A percentile compares a stretch with the other conserved stretches of the same genome.
Evolutionary conservation across 53 echinoderm and acorn worm species (phyloP).

Genomic region (Hippasteria phrygiana): DNA sequence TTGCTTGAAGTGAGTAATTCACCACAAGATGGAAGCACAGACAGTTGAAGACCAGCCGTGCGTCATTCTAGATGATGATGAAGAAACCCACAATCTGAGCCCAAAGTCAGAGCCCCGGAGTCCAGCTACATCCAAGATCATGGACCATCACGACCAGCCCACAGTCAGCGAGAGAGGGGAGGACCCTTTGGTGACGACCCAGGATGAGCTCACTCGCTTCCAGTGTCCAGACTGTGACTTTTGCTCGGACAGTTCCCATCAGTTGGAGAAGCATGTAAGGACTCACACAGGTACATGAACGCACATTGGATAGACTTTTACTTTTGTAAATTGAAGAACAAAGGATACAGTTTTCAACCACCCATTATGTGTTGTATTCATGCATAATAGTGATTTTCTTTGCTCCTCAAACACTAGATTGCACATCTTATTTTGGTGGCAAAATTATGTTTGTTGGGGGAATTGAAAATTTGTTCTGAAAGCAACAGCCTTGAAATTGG

Average conservation of each 20-base stretch:
- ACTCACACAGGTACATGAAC: constrained; percentile 64
- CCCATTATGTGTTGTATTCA: too few relatives aligned
- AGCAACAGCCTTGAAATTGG: too few relatives aligned
- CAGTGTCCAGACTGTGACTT: constrained; percentile 70
- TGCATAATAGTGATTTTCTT: too few relatives aligned
- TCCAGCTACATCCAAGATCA: constrained; percentile 1
- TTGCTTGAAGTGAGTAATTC: too few relatives aligned
- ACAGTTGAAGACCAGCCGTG: constrained; percentile 31
- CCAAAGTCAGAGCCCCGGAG: constrained; percentile 63
- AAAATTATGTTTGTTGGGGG: too few relatives aligned
- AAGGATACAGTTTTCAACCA: too few relatives aligned
- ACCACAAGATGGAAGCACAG: constrained; percentile 43
- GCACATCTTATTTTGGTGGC: too few relatives aligned
- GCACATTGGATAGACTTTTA: too few relatives aligned
- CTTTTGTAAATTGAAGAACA: too few relatives aligned
- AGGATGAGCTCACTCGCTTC: constrained; percentile 33
- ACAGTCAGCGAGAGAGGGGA: constrained; percentile 28
- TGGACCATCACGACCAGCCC: constrained; percentile 5
- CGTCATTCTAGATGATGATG: constrained; percentile 48
- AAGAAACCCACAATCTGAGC: constrained; percentile 48
- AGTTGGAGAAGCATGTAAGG: constrained; percentile 69
- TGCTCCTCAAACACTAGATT: too few relatives aligned
- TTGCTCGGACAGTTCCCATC: constrained; percentile 49
- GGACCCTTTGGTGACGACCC: not conserved
- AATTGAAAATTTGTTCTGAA: too few relatives aligned